phyloP scores from a whole-genome alignment of 2,888 invertebrate species.

The Catocala sponsa region DNA sequence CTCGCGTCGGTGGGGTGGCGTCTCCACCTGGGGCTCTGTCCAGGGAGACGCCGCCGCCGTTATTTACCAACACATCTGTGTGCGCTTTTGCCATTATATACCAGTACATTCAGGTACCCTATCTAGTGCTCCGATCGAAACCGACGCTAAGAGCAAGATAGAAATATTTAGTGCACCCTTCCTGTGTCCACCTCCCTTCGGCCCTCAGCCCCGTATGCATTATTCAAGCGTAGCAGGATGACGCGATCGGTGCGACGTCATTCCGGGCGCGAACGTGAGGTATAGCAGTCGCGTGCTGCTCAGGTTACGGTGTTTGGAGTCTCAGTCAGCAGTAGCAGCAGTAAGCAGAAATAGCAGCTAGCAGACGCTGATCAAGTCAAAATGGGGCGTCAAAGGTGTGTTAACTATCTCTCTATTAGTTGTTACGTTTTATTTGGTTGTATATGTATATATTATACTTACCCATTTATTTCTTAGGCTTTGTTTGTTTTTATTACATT shows the following conservation, averaged over 20 bases:
- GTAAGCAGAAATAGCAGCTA: too few species aligned
- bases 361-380: too few species aligned
- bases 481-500: too few species aligned
- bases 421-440: too few species aligned
- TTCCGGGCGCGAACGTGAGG: not conserved
- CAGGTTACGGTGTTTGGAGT: not conserved
- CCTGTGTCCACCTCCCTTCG: not conserved
- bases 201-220: not conserved
- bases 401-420: too few species aligned
- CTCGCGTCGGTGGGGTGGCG: not conserved
- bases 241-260: not conserved
- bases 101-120: conserved; percentile 3
- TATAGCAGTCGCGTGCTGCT: not conserved
- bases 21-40: not conserved
- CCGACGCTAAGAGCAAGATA: conserved; percentile 4
- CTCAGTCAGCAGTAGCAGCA: not conserved
- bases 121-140: not conserved
- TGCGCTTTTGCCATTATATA: not conserved
- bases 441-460: too few species aligned
- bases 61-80: not conserved
- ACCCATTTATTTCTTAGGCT: too few species aligned
- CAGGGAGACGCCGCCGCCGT: not conserved
- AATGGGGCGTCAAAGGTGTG: too few species aligned
- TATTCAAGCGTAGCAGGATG: not conserved
- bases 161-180: not conserved